Conservation (phyloP, 2,888 invertebrate genomes). For the Caenorhabditis sp. region DNA sequence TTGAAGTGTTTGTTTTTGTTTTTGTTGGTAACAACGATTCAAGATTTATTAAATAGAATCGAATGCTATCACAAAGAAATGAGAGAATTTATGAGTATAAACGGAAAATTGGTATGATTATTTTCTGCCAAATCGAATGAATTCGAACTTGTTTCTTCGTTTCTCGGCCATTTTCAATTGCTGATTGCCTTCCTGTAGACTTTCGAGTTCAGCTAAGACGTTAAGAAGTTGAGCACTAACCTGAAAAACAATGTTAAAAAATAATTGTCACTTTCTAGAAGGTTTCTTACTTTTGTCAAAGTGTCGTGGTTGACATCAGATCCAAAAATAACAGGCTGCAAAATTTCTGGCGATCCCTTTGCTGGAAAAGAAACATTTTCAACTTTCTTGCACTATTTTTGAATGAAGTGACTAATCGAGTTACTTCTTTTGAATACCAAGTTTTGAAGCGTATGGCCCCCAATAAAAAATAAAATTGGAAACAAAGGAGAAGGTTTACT, state of each 20-base stretch:
- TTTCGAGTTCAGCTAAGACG: slow-evolving; percentile 58
- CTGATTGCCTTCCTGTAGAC: slow-evolving; percentile 55
- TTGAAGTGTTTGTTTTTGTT: background rate
- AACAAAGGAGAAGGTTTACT: slow-evolving; percentile 2
- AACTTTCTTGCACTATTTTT: slow-evolving; percentile 12
- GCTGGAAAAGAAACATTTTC: too few species aligned
- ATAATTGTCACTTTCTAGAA: background rate
- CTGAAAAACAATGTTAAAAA: slow-evolving; percentile 15
- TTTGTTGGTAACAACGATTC: slow-evolving; percentile 16
- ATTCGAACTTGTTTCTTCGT: slow-evolving; percentile 70
- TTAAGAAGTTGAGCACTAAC: slow-evolving; percentile 46
- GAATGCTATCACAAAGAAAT: slow-evolving; percentile 35
- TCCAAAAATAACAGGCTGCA: slow-evolving; percentile 38
- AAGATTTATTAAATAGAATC: slow-evolving; percentile 31
- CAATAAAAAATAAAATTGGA: too few species aligned
- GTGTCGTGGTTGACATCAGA: slow-evolving; percentile 39
- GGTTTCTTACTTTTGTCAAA: slow-evolving; percentile 30
- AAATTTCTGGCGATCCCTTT: slow-evolving; percentile 50
- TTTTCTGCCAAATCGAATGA: slow-evolving; percentile 70
- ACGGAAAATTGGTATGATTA: slow-evolving; percentile 11
- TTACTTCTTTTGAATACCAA: slow-evolving; percentile 6
- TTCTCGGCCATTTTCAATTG: slow-evolving; percentile 66
- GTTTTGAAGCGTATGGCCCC: too few species aligned
- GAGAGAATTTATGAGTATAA: background rate
- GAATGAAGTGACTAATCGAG: background rate